Base-by-base conservation (phyloP, 2,888 invertebrate species). In the Tetragnatha montana region DNA sequence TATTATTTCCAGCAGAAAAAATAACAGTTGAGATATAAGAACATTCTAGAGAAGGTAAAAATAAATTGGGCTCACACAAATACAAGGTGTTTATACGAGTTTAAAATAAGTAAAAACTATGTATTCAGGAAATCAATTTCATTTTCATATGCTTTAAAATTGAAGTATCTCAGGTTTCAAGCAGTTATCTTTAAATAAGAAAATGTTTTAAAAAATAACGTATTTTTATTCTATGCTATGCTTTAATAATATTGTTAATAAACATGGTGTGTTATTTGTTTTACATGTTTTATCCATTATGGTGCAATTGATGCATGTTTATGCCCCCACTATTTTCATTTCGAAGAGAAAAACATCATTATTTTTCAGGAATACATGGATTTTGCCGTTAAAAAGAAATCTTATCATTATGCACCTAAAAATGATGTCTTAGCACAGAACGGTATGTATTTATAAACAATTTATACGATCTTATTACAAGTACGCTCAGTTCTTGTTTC, bases 351-450 rank as follows among this genome's bases (percentile, higher is more conserved):
- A 35, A 35, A 35, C 17, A 50, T 22, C 10, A 47, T 85, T 79
- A 10, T 10, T 60, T 71, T 79, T 69, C 50, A 89, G 89, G 89
- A 85, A 51, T 89, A 89, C 17, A 89, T 89, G 89, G 89, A 89
- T 68, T 81, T 89, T 8, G 14, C 50, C 8, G 17, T 71, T n/a
- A 85, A 79, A 50, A 8, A 8, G 17, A 81, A 81, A 73, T 6
- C 35, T 21, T n/a, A 49, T 7, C 17, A 17, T 8, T n/a, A 22
- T 6, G 19, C 12, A n/a, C 68, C 82, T 0, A 19, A 49, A 10
- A 21, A 21, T 1, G 21, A 19, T 10, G 35, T 35, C 60, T 21
- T 60, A n/a, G 21, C 82, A 19, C n/a, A 17, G 17, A 51, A 73
- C 6, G 82, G 82, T 82, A 51, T 74, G 74, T 22, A 19, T 22